These are phyloP conservation scores for Plemyria rubiginata DNA, from an alignment of 2,888 invertebrate species.

Conservation along the genomic window DNA sequence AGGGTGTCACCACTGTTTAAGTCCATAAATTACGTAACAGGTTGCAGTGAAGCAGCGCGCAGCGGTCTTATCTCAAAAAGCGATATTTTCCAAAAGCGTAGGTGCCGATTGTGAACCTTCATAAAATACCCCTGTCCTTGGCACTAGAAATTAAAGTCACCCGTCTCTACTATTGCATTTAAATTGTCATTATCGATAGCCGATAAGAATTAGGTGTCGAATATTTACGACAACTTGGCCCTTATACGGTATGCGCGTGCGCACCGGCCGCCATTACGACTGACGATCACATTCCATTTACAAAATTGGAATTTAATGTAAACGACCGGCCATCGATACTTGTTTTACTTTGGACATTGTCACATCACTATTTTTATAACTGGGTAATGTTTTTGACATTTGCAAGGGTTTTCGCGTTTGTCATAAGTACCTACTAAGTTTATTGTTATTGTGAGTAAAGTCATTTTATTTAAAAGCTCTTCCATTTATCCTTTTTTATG, in stretches of 20 bases:
- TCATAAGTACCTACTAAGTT: neutral
- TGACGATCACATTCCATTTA: conserved; percentile 64
- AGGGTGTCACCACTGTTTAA: neutral
- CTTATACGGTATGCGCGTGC: conserved; percentile 54
- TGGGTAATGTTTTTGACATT: conserved; percentile 51
- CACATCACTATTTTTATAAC: conserved; percentile 44
- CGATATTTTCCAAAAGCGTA: conserved; percentile 21
- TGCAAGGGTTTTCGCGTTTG: conserved; percentile 25
- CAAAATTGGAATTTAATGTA: conserved; percentile 70
- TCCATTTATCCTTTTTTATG: neutral
- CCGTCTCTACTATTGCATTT: conserved; percentile 30
- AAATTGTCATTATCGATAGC: conserved; percentile 44
- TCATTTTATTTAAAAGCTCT: neutral
- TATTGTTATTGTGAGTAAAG: neutral
- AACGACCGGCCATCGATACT: conserved; percentile 49
- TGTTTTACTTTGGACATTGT: conserved; percentile 50
- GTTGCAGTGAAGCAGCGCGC: conserved; percentile 15
- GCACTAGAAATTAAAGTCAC: conserved; percentile 34
- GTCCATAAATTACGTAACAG: conserved; percentile 18
- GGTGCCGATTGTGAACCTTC: conserved; percentile 13
- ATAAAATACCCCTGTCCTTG: conserved; percentile 30
- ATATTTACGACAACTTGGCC: conserved; percentile 62
- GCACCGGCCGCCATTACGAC: conserved; percentile 53
- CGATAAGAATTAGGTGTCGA: conserved; percentile 68
- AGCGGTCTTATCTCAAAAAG: conserved; percentile 17